Conservation (phyloP, 2,888 invertebrate genomes). For the Pherbina coryleti region DNA sequence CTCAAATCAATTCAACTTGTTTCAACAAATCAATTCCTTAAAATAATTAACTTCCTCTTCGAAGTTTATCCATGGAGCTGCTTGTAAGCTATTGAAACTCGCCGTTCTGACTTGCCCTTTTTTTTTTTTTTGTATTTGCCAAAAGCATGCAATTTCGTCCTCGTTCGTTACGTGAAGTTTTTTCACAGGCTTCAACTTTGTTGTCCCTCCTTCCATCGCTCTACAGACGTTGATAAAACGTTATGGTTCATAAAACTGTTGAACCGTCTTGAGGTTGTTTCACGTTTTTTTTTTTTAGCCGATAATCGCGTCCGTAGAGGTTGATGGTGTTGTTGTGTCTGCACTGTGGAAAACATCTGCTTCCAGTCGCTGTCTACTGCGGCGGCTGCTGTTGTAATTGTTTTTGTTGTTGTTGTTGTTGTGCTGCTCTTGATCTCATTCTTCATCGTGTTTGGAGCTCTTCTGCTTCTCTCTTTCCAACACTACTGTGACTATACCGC, state of each 20-base stretch:
- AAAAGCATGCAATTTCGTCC: conserved; percentile 6
- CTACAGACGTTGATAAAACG: neutral
- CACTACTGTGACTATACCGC: conserved; percentile 3
- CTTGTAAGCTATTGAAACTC: too few relatives aligned
- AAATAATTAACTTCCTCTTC: too few relatives aligned
- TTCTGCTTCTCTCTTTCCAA: neutral
- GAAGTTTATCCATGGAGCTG: too few relatives aligned
- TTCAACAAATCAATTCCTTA: neutral
- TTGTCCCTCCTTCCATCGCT: neutral
- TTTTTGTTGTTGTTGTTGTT: conserved; percentile 1
- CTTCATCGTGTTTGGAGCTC: conserved; percentile 13
- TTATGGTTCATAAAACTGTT: conserved; percentile 27
- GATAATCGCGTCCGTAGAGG: neutral
- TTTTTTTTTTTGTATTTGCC: neutral
- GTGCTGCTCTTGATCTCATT: conserved; percentile 27
- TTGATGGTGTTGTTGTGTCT: conserved; percentile 20
- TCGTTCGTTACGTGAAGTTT: neutral
- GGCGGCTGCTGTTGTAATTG: conserved; percentile 8
- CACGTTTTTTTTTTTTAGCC: neutral
- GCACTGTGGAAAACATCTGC: conserved; percentile 33
- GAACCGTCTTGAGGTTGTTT: neutral
- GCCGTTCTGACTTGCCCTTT: too few relatives aligned
- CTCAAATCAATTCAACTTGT: neutral
- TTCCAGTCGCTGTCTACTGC: conserved; percentile 17
- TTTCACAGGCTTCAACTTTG: neutral